phyloP scores from a whole-genome alignment of 2,797 vertebrate species.

The Cuculus canorus region DNA sequence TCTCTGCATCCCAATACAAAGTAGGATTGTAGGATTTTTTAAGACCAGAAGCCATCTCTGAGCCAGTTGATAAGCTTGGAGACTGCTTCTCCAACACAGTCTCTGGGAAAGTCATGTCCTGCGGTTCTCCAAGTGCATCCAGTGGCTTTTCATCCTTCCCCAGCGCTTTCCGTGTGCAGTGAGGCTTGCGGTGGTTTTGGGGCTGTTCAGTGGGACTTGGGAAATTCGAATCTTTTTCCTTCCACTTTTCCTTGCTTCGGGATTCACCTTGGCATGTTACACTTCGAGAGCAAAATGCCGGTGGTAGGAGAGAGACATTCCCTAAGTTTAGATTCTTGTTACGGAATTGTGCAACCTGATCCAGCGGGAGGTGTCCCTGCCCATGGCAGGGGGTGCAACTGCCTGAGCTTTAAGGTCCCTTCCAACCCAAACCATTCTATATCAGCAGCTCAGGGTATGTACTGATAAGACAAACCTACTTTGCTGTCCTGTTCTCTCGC shows the following conservation, averaged over 20 bases:
- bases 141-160: background rate
- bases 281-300: background rate
- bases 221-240: background rate
- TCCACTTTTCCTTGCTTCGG: background rate
- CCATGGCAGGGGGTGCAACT: too few relatives aligned
- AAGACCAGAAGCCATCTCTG: background rate
- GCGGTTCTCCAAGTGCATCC: background rate
- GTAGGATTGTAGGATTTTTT: background rate
- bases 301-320: background rate
- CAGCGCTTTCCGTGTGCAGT: rapidly evolving
- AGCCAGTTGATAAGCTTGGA: background rate
- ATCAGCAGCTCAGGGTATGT: background rate
- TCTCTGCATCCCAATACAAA: background rate
- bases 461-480: background rate
- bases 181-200: background rate
- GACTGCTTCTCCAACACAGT: background rate
- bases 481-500: background rate
- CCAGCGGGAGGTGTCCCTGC: too few relatives aligned
- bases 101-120: background rate
- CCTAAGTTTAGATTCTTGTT: background rate
- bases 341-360: background rate
- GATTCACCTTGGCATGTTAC: background rate
- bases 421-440: too few relatives aligned
- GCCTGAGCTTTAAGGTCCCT: too few relatives aligned
- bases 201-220: background rate